Evolutionary conservation across 2,113 vertebrate species (phyloP).

Genomic region (Aegotheles bennettii): DNA sequence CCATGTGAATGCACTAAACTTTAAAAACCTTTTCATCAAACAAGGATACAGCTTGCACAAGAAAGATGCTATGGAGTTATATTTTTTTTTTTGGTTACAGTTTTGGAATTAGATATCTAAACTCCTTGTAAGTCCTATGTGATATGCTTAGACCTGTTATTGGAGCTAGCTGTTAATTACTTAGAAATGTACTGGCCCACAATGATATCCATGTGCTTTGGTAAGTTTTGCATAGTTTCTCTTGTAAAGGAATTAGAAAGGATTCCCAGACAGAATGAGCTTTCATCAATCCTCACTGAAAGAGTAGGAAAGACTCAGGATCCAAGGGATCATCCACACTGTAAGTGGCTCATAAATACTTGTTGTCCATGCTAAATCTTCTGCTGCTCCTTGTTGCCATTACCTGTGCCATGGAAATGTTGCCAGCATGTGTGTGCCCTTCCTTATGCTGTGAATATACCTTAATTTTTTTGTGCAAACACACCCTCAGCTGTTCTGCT

Average conservation of each 20-base stretch:
- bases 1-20: rapidly evolving
- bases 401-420: background rate
- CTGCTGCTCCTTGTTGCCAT: background rate
- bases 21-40: background rate
- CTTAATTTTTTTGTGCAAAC: background rate
- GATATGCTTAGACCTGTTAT: rapidly evolving
- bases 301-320: background rate
- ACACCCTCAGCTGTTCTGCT: slow-evolving; percentile 4
- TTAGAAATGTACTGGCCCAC: background rate
- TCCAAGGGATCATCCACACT: background rate
- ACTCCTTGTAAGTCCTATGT: background rate
- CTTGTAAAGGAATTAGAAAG: background rate
- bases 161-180: background rate
- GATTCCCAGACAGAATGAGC: background rate
- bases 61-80: background rate
- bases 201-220: background rate
- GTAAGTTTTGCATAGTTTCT: background rate
- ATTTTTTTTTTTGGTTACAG: background rate
- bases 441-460: background rate
- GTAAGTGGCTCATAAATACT: background rate
- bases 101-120: background rate
- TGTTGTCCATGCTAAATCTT: background rate
- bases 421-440: background rate
- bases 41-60: background rate
- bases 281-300: background rate